Evolutionary conservation across 2,888 invertebrate genomes (phyloP).

Genomic region (Oligia latruncula): DNA sequence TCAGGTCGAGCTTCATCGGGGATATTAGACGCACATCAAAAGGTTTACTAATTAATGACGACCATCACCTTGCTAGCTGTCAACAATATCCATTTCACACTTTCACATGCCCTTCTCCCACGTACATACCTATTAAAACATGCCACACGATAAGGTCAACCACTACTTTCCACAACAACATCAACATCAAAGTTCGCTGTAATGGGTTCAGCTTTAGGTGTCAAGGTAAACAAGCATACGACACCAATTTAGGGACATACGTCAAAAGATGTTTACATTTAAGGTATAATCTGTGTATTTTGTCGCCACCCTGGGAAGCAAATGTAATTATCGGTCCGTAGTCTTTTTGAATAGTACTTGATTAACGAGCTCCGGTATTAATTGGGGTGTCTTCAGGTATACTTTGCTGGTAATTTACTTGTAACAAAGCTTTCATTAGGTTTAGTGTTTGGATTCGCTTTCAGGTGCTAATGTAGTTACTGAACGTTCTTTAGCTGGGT

Average conservation of each 20-base stretch:
- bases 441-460: constrained; percentile 34
- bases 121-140: background rate
- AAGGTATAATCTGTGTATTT: constrained; percentile 70
- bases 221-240: constrained; percentile 60
- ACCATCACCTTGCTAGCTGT: constrained; percentile 7
- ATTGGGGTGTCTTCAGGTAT: constrained; percentile 60
- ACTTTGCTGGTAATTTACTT: constrained; percentile 38
- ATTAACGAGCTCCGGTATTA: constrained; percentile 66
- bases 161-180: constrained; percentile 23
- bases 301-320: constrained; percentile 58
- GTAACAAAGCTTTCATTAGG: constrained; percentile 40
- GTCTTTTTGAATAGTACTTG: constrained; percentile 66
- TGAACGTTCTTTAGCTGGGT: background rate
- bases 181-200: constrained; percentile 48
- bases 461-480: constrained; percentile 36
- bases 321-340: constrained; percentile 71
- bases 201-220: constrained; percentile 51
- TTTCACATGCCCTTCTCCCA: background rate
- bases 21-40: constrained; percentile 4
- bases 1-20: too few species aligned
- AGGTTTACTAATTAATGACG: constrained; percentile 17
- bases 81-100: constrained; percentile 40
- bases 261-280: constrained; percentile 66
- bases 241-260: constrained; percentile 68
- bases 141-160: constrained; percentile 15